phyloP scores from a whole-genome alignment of 2,797 vertebrate species.

The Tauraco hartlaubi region DNA sequence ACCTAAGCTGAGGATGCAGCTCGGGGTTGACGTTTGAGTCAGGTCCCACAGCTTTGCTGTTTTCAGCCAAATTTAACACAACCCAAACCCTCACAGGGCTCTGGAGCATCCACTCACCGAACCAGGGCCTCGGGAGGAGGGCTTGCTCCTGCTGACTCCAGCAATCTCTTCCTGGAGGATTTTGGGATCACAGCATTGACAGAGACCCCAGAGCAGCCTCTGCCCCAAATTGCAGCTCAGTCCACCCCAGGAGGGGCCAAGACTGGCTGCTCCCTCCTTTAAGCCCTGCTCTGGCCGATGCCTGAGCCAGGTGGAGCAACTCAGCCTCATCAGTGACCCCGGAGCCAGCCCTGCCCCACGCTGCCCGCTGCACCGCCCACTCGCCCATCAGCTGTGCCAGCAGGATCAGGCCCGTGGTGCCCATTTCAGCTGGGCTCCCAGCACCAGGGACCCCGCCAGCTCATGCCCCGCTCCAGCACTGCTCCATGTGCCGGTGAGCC shows the following conservation, averaged over 20 bases:
- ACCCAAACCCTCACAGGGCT: too few relatives aligned
- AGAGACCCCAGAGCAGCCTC: background rate
- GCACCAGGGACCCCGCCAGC: background rate
- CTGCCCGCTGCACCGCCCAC: rapidly evolving
- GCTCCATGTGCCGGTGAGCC: rapidly evolving
- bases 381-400: background rate
- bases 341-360: rapidly evolving
- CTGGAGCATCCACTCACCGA: background rate
- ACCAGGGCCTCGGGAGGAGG: rapidly evolving
- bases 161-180: rapidly evolving
- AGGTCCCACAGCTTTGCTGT: background rate
- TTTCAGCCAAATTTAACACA: too few relatives aligned
- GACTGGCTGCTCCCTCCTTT: background rate
- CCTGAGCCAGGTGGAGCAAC: background rate
- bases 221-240: background rate
- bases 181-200: background rate
- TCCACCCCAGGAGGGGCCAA: rapidly evolving
- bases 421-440: background rate
- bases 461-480: rapidly evolving
- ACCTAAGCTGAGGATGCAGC: background rate
- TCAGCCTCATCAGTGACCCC: background rate
- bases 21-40: background rate
- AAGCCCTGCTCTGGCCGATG: background rate
- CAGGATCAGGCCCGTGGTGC: background rate
- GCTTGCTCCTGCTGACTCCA: background rate